Evolutionary conservation across 2,113 vertebrate genomes (phyloP).

Genomic region (Camelus dromedarius): DNA sequence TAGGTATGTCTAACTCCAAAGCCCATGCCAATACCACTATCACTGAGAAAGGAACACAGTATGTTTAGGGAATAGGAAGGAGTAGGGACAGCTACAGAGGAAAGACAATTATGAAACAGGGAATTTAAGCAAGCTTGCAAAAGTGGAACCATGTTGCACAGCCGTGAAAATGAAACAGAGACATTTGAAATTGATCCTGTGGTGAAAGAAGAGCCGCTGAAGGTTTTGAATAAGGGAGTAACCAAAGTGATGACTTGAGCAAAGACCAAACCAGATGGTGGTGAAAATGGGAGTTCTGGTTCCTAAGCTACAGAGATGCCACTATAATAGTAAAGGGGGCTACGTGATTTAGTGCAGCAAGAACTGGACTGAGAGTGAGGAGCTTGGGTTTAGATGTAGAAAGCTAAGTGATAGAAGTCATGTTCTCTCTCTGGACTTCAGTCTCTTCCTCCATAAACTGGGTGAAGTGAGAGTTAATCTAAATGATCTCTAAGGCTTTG

Average conservation of each 20-base stretch:
- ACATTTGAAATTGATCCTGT: neutral
- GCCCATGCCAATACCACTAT: neutral
- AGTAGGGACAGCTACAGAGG: neutral
- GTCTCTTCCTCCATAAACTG: neutral
- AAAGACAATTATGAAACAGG: neutral
- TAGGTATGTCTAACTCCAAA: neutral
- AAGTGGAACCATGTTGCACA: neutral
- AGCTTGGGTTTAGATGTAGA: neutral
- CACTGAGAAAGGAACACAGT: neutral
- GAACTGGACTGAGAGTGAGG: neutral
- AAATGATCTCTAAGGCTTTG: neutral
- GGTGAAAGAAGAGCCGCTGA: neutral
- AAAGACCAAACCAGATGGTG: neutral
- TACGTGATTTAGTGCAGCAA: neutral
- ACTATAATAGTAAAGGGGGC: neutral
- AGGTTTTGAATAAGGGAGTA: neutral
- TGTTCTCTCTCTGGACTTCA: neutral
- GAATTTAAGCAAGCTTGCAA: neutral
- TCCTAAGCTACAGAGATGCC: neutral
- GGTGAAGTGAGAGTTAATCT: neutral
- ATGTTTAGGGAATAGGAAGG: neutral
- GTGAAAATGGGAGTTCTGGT: neutral
- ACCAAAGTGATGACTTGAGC: neutral
- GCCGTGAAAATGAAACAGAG: neutral
- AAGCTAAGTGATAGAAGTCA: neutral